Evolutionary conservation across 2,797 vertebrate genomes (phyloP), one percentile per base, ranked within the genome.

Genomic region (Manis crassicaudata): DNA sequence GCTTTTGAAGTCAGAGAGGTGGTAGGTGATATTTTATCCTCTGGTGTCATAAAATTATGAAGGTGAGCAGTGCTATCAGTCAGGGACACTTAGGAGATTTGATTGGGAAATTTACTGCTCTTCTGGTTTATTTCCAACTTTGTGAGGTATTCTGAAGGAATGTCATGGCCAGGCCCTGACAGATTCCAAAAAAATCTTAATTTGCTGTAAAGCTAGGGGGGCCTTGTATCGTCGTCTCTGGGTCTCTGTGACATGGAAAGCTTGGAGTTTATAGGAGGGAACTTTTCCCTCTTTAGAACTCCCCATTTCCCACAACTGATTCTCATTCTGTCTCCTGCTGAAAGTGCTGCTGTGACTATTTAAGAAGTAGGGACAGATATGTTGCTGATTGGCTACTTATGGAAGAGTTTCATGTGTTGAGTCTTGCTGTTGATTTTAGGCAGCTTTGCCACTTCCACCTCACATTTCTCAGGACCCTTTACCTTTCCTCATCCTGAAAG

Each of bases 91-190:
- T 98, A 96, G 2, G 81, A 96, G 97, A 96, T 98, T 97, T 97
- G 96, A 97, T 94, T 98, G 98, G 98, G 98, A 98, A 98, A 98
- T 98, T 98, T 98, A 98, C 97, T 97, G 94, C 96, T 97, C 89
- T 92, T 96, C 81, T 97, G 97, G 98, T 98, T 98, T 98, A 98
- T 97, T 98, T 98, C 67, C 97, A 98, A 95, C 97, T 98, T 98
- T 98, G 96, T 98, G 97, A 96, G 96, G 95, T 97, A 93, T 97
- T 98, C 68, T 97, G 98, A 98, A 98, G 98, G 95, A 97, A 95
- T 98, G 97, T 98, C 98, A 98, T 97, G 97, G 92, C 17, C 94
- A 95, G 85, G 68, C 90, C 96, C 96, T 98, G 97, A 98, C 92
- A 97, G 97, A 98, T 98, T 98, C 97, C 98, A 98, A 98, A 98